Conservation (phyloP, 2,113 vertebrate genomes). For the Ceyx margarethae region DNA sequence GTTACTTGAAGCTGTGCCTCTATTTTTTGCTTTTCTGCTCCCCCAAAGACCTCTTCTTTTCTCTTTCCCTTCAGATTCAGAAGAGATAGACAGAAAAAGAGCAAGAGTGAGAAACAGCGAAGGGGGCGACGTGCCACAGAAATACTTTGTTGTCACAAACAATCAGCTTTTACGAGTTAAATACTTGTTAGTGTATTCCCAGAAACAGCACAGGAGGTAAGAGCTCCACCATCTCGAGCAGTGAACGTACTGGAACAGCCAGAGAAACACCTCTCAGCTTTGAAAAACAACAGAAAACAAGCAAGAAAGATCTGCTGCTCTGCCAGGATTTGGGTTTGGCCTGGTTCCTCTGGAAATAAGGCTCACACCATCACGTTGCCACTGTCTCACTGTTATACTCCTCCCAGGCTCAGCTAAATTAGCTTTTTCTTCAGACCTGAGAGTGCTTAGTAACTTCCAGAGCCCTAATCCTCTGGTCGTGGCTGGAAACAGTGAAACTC, state of each 20-base stretch:
- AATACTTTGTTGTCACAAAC: conserved; percentile 97
- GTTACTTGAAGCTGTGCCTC: not conserved
- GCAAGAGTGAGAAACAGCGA: conserved; percentile 92
- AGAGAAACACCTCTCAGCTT: not conserved
- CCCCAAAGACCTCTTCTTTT: not conserved
- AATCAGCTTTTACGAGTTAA: conserved; percentile 94
- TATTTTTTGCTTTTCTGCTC: not conserved
- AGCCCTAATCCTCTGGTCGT: not conserved
- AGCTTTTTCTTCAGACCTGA: not conserved
- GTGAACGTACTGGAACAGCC: not conserved
- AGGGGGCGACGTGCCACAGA: conserved; percentile 93
- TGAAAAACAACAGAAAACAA: not conserved
- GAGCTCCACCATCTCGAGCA: not conserved
- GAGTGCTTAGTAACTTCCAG: not conserved
- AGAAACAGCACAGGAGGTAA: conserved; percentile 88
- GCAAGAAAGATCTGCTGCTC: not conserved
- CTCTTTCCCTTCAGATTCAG: conserved; percentile 81
- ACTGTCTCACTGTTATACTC: not conserved
- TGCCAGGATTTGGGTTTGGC: not conserved
- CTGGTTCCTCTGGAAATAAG: not conserved
- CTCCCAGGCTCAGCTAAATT: not conserved
- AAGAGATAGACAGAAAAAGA: conserved; percentile 86
- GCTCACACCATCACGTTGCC: not conserved
- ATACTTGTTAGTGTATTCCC: conserved; percentile 93
- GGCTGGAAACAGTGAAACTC: not conserved